Base-by-base conservation (phyloP, 2,888 invertebrate genomes). In the Ophion costatus region DNA sequence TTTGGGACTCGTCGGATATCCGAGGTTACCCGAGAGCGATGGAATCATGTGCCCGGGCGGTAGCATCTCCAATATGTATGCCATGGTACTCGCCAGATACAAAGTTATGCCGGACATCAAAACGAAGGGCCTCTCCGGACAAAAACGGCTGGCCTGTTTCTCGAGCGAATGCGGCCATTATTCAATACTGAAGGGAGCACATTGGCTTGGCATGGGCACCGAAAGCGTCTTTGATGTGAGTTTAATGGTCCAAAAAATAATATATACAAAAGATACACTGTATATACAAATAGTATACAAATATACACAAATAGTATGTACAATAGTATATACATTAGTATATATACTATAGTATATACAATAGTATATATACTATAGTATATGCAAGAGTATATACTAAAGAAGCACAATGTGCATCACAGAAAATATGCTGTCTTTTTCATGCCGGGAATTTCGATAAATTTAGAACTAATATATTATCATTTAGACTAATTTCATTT, bases 81-180 rank as follows among this genome's bases (percentile, higher is more conserved):
- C 95, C 0, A 94, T 98, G 89, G 96, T 96, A 0, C 93, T 97
- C 10, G 98, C 98, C 0, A 95, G 98, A 82, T 96, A 95, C 90
- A 95, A 95, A 83, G 94, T 94, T 42, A 95, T 95, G 82, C 98
- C 98, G 0, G 94, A 96, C 5, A 95, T 96, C 1, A 98, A 98
- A 91, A 94, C 94, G 0, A 95, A 95, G 84, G 97, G 97, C 2
- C 93, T 97, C 90, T 95, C 94, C 81, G 94, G 94, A 14, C 89
- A 96, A 22, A 96, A 96, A 3, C 95, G 96, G 1, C 91, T 98
- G 88, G 96, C 96, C 0, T 94, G 96, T 57, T 97, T 97, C 89
- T 96, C 97, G 70, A 98, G 98, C 4, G 96, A 97, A 90, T 97
- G 97, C 91, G 95, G 96, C 57, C 98, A 98, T 92, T 98, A 98